phyloP scores from a whole-genome alignment of 2,888 invertebrate genomes.

The Mesochorus sp. region DNA sequence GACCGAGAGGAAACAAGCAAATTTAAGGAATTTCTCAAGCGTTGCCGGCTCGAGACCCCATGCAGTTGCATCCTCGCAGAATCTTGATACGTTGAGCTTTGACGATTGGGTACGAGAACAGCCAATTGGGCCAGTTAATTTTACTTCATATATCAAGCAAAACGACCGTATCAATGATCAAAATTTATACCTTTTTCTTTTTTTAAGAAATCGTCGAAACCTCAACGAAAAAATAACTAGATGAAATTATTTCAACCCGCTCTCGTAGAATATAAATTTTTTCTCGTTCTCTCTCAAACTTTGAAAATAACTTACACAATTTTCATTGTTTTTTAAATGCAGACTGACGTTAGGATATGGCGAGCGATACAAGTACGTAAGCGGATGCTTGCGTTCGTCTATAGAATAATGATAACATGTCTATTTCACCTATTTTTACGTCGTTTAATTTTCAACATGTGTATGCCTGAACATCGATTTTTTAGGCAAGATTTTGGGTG shows the following conservation, averaged over 20 bases:
- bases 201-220: neutral
- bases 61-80: slow-evolving; percentile 85
- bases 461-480: too few relatives aligned
- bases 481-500: slow-evolving; percentile 98
- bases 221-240: too few relatives aligned
- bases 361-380: slow-evolving; percentile 90
- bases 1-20: slow-evolving; percentile 82
- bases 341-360: slow-evolving; percentile 91
- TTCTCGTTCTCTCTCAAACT: neutral
- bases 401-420: slow-evolving; percentile 6
- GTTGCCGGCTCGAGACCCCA: slow-evolving; percentile 86
- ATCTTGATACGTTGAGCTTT: slow-evolving; percentile 92
- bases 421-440: neutral
- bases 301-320: slow-evolving; percentile 25
- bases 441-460: neutral
- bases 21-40: slow-evolving; percentile 81
- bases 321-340: slow-evolving; percentile 50
- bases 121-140: too few relatives aligned
- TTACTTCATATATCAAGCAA: too few relatives aligned
- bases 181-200: too few relatives aligned
- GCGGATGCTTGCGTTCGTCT: slow-evolving; percentile 85
- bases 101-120: slow-evolving; percentile 94
- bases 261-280: too few relatives aligned
- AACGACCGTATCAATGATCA: too few relatives aligned
- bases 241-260: too few relatives aligned